A percentile compares a stretch with the other conserved stretches of the same genome.
phyloP scores from a whole-genome alignment of 2,888 invertebrate genomes.

The Drosophila acutilabella region DNA sequence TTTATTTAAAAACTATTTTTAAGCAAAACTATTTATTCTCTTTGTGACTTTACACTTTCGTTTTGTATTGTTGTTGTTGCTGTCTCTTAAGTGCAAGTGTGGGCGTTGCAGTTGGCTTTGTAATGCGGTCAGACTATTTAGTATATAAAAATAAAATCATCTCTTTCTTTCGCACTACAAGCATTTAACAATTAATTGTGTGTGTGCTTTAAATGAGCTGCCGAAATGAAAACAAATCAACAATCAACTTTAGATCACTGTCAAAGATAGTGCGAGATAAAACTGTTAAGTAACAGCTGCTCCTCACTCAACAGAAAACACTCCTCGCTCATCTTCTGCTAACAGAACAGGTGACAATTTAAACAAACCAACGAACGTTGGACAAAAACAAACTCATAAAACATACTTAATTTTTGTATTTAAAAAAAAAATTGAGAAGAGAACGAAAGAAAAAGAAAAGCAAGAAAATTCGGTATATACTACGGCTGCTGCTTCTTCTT shows the following conservation, averaged over 20 bases:
- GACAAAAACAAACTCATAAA: conserved; percentile 19
- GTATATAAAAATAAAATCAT: conserved; percentile 51
- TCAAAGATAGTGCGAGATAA: conserved; percentile 1
- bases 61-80: conserved; percentile 34
- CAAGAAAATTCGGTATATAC: background rate
- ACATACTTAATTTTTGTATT: conserved; percentile 2
- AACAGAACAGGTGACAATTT: conserved; percentile 47
- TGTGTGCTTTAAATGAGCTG: background rate
- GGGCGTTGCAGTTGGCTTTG: conserved; percentile 55
- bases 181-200: conserved; percentile 35
- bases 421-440: background rate
- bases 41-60: conserved; percentile 44
- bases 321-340: conserved; percentile 3
- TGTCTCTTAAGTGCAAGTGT: conserved; percentile 42
- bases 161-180: conserved; percentile 29
- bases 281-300: conserved; percentile 10
- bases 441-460: background rate
- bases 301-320: conserved; percentile 14
- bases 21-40: conserved; percentile 49
- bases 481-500: background rate
- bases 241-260: conserved; percentile 20
- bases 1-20: conserved; percentile 64
- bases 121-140: conserved; percentile 66
- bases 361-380: conserved; percentile 33
- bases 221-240: conserved; percentile 15